Evolutionary conservation across 2,797 vertebrate genomes (phyloP).

Genomic region (Sitta carolinensis): DNA sequence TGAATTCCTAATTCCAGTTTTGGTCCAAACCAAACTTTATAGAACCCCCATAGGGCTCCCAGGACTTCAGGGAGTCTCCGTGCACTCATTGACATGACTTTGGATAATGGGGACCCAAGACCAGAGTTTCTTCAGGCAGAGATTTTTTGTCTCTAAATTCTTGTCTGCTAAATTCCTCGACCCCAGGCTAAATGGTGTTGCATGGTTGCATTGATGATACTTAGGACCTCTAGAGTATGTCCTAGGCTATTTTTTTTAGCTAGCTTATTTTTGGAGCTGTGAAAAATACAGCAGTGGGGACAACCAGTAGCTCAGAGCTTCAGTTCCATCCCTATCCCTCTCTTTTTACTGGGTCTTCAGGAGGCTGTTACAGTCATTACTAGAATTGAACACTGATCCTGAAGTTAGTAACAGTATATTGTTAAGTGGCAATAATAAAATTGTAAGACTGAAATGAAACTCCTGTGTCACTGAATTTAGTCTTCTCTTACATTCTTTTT

Average conservation of each 20-base stretch:
- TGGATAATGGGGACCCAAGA: not conserved
- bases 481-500: not conserved
- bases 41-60: not conserved
- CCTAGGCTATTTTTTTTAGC: not conserved
- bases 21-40: not conserved
- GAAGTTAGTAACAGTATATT: not conserved
- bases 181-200: not conserved
- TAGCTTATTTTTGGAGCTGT: not conserved
- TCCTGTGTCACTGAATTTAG: not conserved
- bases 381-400: not conserved
- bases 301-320: not conserved
- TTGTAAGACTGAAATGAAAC: not conserved
- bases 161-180: not conserved
- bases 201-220: not conserved
- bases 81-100: not conserved
- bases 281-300: not conserved
- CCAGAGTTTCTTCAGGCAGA: not conserved
- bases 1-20: not conserved
- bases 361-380: not conserved
- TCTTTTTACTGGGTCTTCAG: not conserved
- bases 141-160: not conserved
- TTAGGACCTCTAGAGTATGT: not conserved
- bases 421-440: not conserved
- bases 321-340: not conserved
- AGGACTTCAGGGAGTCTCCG: fast-evolving